Base-by-base conservation (phyloP, 2,888 invertebrate species). In the Amphipyra berbera region DNA sequence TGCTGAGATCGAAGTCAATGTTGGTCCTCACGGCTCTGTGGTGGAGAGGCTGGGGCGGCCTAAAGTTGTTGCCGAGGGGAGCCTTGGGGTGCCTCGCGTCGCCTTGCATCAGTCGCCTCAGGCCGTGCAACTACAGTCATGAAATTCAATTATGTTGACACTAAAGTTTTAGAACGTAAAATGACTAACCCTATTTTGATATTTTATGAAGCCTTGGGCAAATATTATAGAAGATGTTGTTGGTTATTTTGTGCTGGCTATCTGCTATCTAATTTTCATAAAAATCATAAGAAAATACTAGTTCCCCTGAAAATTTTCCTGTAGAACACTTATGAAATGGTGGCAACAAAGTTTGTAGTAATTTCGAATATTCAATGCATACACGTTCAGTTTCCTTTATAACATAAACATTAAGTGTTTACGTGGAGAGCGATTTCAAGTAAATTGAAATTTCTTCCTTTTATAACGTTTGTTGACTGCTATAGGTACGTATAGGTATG, bases 21-120 rank as follows among this genome's bases (percentile, higher is more conserved):
- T 99, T 99, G 81, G 99, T 99, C 91, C 99, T 96, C 78, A 99
- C 97, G 61, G 99, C 97, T 81, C 99, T 96, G 94, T 99, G 98
- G 93, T 99, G 97, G 69, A 99, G 96, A 57, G 98, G 97, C 93
- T 98, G 98, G 50, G 98, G 97, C 62, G 99, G 99, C 86, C 99
- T 96, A 94, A 97, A 98, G 95, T 99, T 99, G 95, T 98, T 98
- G 82, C 98, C 98, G 89, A 99, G 96, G 21, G 98, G 98, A 55
- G 98, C 98, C 92, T 97, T 98, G 46, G 98, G 97, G 90, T 97
- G 97, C 84, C 97, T 96, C 82, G 96, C 96, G 88, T 98, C 98
- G 71, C 98, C 98, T 91, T 98, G 98, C 97, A 98, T 98, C 90
- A 98, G 95, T 81, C 97, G 96, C 81, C 98, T 95, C 81, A 98